A percentile compares a stretch with the other conserved stretches of the same genome.
These are phyloP conservation scores for Anas bernieri DNA, from an alignment of 2,797 vertebrate genomes.

Conservation along the genomic window DNA sequence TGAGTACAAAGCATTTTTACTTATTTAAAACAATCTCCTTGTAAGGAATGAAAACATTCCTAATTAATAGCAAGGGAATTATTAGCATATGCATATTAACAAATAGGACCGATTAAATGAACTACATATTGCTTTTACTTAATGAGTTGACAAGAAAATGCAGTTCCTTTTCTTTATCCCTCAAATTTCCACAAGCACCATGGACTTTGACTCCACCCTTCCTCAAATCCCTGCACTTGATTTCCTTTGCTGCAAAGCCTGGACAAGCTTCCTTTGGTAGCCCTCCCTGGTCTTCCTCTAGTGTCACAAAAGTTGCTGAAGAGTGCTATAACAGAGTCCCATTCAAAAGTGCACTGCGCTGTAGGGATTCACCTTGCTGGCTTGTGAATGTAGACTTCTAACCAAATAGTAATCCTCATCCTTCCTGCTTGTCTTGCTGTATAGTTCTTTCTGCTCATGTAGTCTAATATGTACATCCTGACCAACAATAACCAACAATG, in stretches of 20 bases:
- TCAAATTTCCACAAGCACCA: background rate
- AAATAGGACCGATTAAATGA: background rate
- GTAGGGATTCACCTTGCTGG: background rate
- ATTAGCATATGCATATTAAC: background rate
- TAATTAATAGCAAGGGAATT: background rate
- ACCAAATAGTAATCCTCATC: background rate
- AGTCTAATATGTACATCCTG: rapidly evolving
- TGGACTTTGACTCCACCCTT: background rate
- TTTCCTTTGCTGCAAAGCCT: background rate
- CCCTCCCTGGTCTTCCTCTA: background rate
- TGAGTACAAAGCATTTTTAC: background rate
- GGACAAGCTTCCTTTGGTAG: background rate
- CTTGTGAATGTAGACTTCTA: background rate
- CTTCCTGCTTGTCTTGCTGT: background rate
- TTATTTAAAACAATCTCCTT: conserved; percentile 20
- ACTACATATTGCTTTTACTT: background rate
- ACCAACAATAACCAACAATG: background rate
- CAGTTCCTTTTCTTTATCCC: background rate
- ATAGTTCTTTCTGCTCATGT: background rate
- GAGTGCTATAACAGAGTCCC: background rate
- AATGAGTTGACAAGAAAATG: background rate
- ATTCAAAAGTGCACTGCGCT: background rate
- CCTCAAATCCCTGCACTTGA: background rate
- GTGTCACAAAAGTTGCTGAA: background rate
- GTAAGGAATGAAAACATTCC: background rate